A percentile compares a stretch with the other conserved stretches of the same genome.
These are phyloP conservation scores for Rhabdophis nuchalis DNA, from an alignment of 2,797 vertebrate genomes.

Conservation along the genomic window DNA sequence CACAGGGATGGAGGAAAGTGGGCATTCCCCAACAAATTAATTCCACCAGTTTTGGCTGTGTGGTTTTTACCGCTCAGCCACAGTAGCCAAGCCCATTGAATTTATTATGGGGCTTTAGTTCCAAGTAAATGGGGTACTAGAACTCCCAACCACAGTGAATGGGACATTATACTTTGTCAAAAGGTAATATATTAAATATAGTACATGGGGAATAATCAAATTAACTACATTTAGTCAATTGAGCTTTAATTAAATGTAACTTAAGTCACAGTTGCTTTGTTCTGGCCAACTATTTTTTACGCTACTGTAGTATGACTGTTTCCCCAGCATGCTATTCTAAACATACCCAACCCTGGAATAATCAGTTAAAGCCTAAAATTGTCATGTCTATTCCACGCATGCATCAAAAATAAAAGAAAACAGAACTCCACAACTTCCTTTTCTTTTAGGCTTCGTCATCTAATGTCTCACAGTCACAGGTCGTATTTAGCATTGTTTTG, in stretches of 20 bases:
- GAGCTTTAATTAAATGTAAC: neutral
- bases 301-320: neutral
- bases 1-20: neutral
- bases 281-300: neutral
- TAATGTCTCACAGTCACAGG: neutral
- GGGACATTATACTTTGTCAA: neutral
- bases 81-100: neutral
- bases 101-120: neutral
- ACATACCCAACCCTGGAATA: neutral
- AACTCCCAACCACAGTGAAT: neutral
- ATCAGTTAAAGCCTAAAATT: neutral
- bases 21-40: neutral
- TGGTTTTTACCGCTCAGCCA: neutral
- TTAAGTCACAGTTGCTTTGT: neutral
- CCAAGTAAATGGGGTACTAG: neutral
- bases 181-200: neutral
- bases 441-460: neutral
- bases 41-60: neutral
- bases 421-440: neutral
- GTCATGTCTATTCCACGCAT: neutral
- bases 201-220: neutral
- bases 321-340: neutral
- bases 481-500: neutral
- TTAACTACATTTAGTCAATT: neutral
- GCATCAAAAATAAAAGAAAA: neutral